Evolutionary conservation across 2,888 invertebrate genomes (phyloP), one percentile per base, ranked within the genome.

Genomic region (Cistogaster globosa): DNA sequence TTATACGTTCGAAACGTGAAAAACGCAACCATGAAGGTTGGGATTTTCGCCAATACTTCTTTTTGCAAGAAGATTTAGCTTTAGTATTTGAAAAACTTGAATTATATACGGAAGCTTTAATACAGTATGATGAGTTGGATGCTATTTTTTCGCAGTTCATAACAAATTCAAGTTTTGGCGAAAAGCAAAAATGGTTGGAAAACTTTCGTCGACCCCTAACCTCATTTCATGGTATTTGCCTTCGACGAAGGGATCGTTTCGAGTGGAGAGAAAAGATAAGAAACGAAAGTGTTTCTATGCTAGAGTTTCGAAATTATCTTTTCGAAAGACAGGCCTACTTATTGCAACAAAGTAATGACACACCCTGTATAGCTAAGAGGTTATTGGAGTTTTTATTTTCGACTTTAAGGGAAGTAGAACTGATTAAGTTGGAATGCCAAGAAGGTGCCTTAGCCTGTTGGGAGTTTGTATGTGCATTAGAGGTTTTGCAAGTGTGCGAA

Each of bases 101-200:
- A 79, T 94, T 99, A 87, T 96, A 97, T 90, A 98, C 98, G 88
- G 98, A 99, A 93, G 97, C 98, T 16, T 93, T 99, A 88, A 97
- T 99, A 76, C 99, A 99, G 91, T 99, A 98, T 92, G 99, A 99
- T 92, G 99, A 99, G 93, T 93, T 99, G 90, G 98, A 99, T 93
- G 98, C 98, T 68, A 94, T 99, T 88, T 98, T 99, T 92, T 98
- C 98, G 2, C 98, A 99, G 93, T 98, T 98, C 93, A 96, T 99
- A 76, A 95, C 98, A 87, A 98, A 98, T 93, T 97, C 97, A n/a
- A 96, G 97, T 90, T 95, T 97, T 87, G 96, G 97, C 84, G 97
- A 97, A 89, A 95, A 96, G 90, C 97, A 97, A 77, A 94, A 95
- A 81, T 98, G 98, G 98, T 93, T 98, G 87, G 94, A 94, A 81